phyloP scores from a whole-genome alignment of 2,888 invertebrate species.

The Subacronicta megacephala region DNA sequence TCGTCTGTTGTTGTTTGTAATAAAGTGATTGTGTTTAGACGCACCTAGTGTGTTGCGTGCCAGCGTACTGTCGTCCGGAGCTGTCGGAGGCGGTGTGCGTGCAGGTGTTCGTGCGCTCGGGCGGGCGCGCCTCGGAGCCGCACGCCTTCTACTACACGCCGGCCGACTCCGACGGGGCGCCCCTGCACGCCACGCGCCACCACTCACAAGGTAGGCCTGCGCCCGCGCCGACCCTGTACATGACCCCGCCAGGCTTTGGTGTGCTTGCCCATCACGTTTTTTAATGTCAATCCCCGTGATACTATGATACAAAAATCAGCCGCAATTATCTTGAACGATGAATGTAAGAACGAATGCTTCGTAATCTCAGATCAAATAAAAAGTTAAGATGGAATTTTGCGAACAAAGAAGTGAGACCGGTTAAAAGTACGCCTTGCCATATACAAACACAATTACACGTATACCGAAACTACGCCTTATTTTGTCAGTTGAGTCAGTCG shows the following conservation, averaged over 20 bases:
- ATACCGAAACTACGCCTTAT: too few relatives aligned
- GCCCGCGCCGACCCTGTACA: conserved; percentile 60
- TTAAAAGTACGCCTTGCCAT: too few relatives aligned
- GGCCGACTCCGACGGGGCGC: conserved; percentile 76
- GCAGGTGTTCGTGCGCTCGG: conserved; percentile 94
- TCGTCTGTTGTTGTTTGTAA: conserved; percentile 17
- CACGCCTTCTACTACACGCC: conserved; percentile 96
- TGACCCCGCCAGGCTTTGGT: background rate
- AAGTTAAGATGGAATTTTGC: too few relatives aligned
- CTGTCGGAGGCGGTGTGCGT: conserved; percentile 92
- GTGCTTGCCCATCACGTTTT: background rate
- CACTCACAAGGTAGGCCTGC: conserved; percentile 68
- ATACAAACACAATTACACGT: too few relatives aligned
- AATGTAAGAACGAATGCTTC: too few relatives aligned
- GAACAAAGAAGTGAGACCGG: too few relatives aligned
- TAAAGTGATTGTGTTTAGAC: conserved; percentile 90
- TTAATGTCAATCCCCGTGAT: conserved; percentile 23
- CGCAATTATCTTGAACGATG: too few relatives aligned
- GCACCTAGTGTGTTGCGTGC: conserved; percentile 96
- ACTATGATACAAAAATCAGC: background rate
- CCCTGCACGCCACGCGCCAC: conserved; percentile 73
- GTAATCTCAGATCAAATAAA: too few relatives aligned
- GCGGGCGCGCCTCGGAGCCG: conserved; percentile 96
- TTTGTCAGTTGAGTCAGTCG: too few relatives aligned
- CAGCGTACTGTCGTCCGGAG: conserved; percentile 92